phyloP scores from a whole-genome alignment of 2,888 invertebrate genomes.

The Xanthostigma xanthostigma region DNA sequence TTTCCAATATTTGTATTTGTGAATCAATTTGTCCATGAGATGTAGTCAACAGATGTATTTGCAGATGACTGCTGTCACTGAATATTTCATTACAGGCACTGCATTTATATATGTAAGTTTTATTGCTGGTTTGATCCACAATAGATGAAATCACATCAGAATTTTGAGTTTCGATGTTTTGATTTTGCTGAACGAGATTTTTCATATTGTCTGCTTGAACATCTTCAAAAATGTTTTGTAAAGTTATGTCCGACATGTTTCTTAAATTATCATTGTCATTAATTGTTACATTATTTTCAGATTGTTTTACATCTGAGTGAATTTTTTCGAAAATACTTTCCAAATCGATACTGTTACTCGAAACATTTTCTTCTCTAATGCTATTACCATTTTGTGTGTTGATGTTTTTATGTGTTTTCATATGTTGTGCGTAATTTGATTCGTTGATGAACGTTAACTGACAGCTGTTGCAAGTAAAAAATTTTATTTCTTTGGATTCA shows the following conservation, averaged over 20 bases:
- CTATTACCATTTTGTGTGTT: constrained; percentile 14
- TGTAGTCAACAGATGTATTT: constrained; percentile 3
- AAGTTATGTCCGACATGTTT: too few relatives aligned
- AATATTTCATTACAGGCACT: constrained; percentile 1
- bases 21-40: constrained; percentile 3
- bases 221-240: too few relatives aligned
- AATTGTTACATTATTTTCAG: not conserved
- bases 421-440: constrained; percentile 29
- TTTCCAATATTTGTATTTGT: constrained; percentile 3
- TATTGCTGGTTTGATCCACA: not conserved
- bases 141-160: too few relatives aligned
- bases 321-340: constrained; percentile 31
- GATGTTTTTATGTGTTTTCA: constrained; percentile 28
- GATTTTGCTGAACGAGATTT: too few relatives aligned
- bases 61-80: constrained; percentile 3
- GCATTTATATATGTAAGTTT: constrained; percentile 3
- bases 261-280: not conserved
- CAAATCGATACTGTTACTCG: constrained; percentile 19
- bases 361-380: constrained; percentile 14
- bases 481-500: constrained; percentile 23
- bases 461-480: constrained; percentile 30
- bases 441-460: constrained; percentile 31
- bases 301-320: constrained; percentile 23
- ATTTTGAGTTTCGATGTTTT: too few relatives aligned
- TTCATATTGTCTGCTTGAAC: too few relatives aligned